Percentiles rank a stretch among this genome's conserved stretches.
Conservation (phyloP, 2,888 invertebrate genomes). For the Diogma glabrata region DNA sequence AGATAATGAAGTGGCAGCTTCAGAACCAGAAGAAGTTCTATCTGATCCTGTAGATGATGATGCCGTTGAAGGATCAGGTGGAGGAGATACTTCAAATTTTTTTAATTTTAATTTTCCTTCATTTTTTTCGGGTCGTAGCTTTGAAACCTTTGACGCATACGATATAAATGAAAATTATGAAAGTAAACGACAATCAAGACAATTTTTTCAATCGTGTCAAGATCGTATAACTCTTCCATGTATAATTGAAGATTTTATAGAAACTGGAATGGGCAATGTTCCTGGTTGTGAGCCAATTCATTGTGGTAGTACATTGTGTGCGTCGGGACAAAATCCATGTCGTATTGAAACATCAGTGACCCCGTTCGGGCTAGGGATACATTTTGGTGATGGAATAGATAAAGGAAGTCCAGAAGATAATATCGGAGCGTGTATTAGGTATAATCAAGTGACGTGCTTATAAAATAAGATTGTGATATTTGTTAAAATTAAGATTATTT, state of each 20-base stretch:
- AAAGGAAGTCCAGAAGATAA: constrained; percentile 68
- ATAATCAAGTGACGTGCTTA: constrained; percentile 57
- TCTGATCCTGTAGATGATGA: constrained; percentile 23
- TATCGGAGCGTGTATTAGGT: constrained; percentile 66
- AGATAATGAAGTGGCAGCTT: constrained; percentile 12
- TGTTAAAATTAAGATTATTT: no score
- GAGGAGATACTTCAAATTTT: constrained; percentile 30
- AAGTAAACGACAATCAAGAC: constrained; percentile 18
- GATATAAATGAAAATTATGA: background rate
- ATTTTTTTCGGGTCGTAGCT: constrained; percentile 11
- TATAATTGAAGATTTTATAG: constrained; percentile 71
- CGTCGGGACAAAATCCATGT: constrained; percentile 36
- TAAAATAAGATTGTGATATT: no score
- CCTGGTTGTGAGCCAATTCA: constrained; percentile 62
- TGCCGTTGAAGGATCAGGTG: constrained; percentile 44
- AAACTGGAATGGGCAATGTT: constrained; percentile 44
- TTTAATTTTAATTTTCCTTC: constrained; percentile 12
- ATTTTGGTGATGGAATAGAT: constrained; percentile 56
- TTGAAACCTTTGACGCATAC: no score
- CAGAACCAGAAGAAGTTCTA: no score
- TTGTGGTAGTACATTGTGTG: constrained; percentile 63
- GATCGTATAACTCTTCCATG: constrained; percentile 72
- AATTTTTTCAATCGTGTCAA: constrained; percentile 40
- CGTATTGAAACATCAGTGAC: constrained; percentile 62
- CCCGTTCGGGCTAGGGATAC: constrained; percentile 67